These are phyloP conservation scores for Urocyon cinereoargenteus DNA, from an alignment of 2,797 vertebrate species.

Conservation along the genomic window DNA sequence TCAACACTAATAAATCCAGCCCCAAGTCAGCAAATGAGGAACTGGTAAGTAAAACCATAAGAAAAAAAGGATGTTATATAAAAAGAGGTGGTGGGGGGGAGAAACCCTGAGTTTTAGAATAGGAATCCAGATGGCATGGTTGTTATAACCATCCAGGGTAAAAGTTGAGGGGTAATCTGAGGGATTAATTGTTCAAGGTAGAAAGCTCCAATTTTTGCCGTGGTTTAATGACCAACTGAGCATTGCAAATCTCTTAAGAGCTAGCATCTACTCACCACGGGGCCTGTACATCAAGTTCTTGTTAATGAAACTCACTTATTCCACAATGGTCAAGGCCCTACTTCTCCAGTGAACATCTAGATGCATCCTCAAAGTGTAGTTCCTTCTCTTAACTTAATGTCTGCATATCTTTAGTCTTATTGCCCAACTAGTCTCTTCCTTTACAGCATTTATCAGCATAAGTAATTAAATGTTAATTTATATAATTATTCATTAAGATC, in stretches of 20 bases:
- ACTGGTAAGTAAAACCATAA: not conserved
- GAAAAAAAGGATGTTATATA: not conserved
- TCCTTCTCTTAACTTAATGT: not conserved
- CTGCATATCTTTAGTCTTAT: not conserved
- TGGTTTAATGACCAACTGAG: not conserved
- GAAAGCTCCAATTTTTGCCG: not conserved
- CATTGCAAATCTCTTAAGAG: not conserved
- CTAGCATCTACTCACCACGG: not conserved
- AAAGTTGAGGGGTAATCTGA: not conserved
- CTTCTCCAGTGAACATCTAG: not conserved
- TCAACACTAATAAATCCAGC: not conserved
- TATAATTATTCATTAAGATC: not conserved
- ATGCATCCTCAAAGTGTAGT: not conserved
- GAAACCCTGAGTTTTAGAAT: not conserved
- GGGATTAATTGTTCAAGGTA: not conserved
- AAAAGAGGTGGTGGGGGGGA: not conserved
- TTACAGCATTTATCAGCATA: not conserved
- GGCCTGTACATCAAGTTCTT: not conserved
- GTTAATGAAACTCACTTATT: not conserved
- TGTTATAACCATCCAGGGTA: not conserved
- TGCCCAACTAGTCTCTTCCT: not conserved
- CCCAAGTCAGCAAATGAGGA: not conserved
- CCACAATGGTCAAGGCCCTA: not conserved
- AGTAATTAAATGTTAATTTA: not conserved
- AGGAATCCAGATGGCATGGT: not conserved